Percentiles rank a stretch among this genome's conserved stretches.
Evolutionary conservation across 1,140 invertebrate genomes (phyloP).

Genomic region (Brachionus calyciflorus): DNA sequence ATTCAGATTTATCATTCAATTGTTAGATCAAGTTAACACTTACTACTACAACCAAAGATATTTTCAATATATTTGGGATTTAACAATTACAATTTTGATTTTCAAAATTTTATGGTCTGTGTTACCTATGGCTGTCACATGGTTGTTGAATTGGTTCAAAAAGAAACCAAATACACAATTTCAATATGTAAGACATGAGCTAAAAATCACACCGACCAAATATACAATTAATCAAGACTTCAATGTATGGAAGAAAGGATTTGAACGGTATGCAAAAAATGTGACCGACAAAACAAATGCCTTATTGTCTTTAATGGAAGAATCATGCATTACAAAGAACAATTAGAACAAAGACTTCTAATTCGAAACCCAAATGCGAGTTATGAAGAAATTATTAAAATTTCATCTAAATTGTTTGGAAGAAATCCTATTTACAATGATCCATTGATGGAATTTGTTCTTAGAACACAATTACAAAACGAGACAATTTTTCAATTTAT

Average conservation of each 20-base stretch:
- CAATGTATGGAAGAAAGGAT: background rate
- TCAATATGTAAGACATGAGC: background rate
- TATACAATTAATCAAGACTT: background rate
- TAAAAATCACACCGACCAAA: background rate
- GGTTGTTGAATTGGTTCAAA: no score
- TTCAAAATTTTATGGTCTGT: no score
- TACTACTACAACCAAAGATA: no score
- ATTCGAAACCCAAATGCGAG: background rate
- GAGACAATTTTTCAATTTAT: constrained; percentile 1
- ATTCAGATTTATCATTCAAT: no score
- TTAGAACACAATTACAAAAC: background rate
- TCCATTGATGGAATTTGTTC: background rate
- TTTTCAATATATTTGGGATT: no score
- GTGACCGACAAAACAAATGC: background rate
- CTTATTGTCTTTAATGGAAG: background rate
- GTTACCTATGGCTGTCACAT: no score
- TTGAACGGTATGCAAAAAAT: background rate
- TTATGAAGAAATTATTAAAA: background rate
- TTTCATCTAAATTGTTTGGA: background rate
- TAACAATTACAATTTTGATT: no score
- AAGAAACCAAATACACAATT: background rate
- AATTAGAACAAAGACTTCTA: constrained; percentile 4
- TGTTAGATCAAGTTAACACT: no score
- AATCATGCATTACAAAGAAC: background rate
- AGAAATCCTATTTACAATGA: background rate